Evolutionary conservation across 2,888 invertebrate species (phyloP).

Genomic region (Charanyca ferruginea): DNA sequence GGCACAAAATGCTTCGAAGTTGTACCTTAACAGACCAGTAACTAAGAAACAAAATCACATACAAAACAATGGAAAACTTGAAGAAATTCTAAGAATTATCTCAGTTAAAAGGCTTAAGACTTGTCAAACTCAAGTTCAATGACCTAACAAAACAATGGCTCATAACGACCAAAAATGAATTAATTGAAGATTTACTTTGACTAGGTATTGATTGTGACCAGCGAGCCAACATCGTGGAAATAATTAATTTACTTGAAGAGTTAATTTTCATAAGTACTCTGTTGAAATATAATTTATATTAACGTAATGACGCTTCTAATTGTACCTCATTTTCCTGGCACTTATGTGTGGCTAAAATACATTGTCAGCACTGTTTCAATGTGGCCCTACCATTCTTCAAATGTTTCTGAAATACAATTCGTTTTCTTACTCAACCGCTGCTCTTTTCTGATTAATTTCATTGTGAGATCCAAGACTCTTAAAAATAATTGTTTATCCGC

Average conservation of each 20-base stretch:
- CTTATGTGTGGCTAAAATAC: no score
- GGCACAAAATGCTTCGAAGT: neutral
- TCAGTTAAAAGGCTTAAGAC: neutral
- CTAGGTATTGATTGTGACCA: neutral
- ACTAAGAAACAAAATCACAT: slow-evolving; percentile 7
- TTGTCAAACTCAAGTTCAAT: slow-evolving; percentile 4
- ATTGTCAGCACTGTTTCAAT: no score
- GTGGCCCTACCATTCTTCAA: no score
- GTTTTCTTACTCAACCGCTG: no score
- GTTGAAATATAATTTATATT: no score
- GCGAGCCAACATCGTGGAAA: neutral
- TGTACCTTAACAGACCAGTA: neutral
- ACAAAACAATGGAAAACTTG: slow-evolving; percentile 4
- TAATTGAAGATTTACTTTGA: neutral
- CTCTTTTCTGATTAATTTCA: no score
- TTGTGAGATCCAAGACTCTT: no score
- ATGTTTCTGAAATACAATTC: no score
- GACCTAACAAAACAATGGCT: neutral
- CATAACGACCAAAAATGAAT: neutral
- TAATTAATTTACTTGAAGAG: neutral
- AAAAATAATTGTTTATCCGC: no score
- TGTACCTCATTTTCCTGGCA: no score
- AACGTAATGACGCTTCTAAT: no score
- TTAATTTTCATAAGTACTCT: no score
- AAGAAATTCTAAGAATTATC: slow-evolving; percentile 14